phyloP scores from a whole-genome alignment of 2,888 invertebrate genomes.

The Lacanobia oleracea region DNA sequence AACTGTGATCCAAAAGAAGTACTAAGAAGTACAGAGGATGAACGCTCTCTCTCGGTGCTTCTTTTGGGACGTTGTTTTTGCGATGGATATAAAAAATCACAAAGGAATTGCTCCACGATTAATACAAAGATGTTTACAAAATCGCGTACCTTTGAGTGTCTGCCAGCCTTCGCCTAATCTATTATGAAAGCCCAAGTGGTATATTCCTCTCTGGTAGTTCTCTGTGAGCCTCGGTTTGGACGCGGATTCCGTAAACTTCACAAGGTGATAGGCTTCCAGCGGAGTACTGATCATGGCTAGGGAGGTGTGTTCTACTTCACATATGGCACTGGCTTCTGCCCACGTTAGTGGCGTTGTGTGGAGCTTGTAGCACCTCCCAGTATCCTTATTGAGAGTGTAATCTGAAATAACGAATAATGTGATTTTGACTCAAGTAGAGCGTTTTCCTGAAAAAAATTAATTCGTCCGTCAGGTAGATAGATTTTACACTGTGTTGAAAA shows the following conservation, averaged over 20 bases:
- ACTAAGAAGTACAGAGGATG: too few species aligned
- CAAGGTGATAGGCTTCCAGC: slow-evolving; percentile 40
- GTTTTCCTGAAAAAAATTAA: too few species aligned
- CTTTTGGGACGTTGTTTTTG: too few species aligned
- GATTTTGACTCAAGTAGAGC: too few species aligned
- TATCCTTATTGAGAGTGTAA: slow-evolving; percentile 71
- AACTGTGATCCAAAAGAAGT: too few species aligned
- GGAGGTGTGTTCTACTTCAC: slow-evolving; percentile 77
- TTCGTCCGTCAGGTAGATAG: neutral
- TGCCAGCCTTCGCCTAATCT: slow-evolving; percentile 67
- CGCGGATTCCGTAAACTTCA: slow-evolving; percentile 5
- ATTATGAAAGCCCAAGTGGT: slow-evolving; percentile 70
- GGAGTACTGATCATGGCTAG: slow-evolving; percentile 75
- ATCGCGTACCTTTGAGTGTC: slow-evolving; percentile 73
- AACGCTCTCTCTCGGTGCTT: too few species aligned
- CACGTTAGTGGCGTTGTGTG: slow-evolving; percentile 77
- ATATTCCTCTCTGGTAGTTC: slow-evolving; percentile 53
- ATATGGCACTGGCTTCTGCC: slow-evolving; percentile 76
- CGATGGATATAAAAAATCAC: too few species aligned
- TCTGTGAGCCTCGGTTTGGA: slow-evolving; percentile 5
- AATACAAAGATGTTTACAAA: neutral
- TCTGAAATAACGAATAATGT: slow-evolving; percentile 67
- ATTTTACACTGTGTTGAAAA: too few species aligned
- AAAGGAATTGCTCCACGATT: neutral
- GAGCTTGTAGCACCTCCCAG: slow-evolving; percentile 80